phyloP scores from a whole-genome alignment of 2,888 invertebrate species.

The Trissolcus brochymenae region DNA sequence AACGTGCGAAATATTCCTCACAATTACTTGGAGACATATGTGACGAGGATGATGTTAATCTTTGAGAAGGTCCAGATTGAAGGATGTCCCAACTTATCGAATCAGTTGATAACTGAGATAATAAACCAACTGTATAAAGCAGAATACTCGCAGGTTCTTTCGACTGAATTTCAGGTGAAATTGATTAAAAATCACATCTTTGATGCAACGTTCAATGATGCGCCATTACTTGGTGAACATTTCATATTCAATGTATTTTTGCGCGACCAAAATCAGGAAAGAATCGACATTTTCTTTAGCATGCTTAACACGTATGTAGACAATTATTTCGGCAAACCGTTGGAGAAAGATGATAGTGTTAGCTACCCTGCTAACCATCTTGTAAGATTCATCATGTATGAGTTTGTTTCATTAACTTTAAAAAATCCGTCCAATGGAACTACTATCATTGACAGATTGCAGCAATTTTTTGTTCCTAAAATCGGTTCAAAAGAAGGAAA shows the following conservation, averaged over 20 bases:
- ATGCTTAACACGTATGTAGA: neutral
- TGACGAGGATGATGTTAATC: no score
- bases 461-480: no score
- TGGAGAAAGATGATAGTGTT: neutral
- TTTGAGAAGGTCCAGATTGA: no score
- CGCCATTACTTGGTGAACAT: neutral
- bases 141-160: conserved; percentile 27
- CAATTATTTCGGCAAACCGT: neutral
- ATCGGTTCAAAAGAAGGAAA: no score
- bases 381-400: neutral
- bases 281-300: neutral
- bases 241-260: conserved; percentile 8
- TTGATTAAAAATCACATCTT: conserved; percentile 61
- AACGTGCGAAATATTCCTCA: no score
- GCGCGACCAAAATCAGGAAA: neutral
- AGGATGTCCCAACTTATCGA: neutral
- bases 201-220: neutral
- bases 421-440: no score
- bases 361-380: neutral
- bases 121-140: neutral
- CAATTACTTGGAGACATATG: no score
- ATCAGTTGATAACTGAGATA: neutral
- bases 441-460: no score
- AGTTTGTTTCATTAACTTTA: no score
- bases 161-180: conserved; percentile 60